These are phyloP conservation scores for Eucidaris tribuloides DNA, from an alignment of 35 echinoderm and acorn worm species.

Conservation along the genomic window DNA sequence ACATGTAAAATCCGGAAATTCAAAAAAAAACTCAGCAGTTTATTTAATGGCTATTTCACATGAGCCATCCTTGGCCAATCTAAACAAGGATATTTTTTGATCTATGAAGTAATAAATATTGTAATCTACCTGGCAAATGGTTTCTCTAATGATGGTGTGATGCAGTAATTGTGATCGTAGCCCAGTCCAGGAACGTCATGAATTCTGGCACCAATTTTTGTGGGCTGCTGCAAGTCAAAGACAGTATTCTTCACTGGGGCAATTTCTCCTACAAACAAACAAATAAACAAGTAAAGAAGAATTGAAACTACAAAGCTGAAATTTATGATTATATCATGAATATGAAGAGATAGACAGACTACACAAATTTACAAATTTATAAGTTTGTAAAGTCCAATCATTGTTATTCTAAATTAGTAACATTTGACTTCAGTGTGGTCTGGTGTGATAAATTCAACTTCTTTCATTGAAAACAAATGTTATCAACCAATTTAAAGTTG, in stretches of 20 bases:
- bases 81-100: too few species aligned
- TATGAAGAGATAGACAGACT: too few species aligned
- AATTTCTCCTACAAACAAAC: conserved; percentile 45
- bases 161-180: conserved; percentile 74
- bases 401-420: too few species aligned
- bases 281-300: not conserved
- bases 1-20: not conserved
- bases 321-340: too few species aligned
- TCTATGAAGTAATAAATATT: too few species aligned
- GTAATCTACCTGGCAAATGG: conserved; percentile 53
- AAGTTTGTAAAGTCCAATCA: too few species aligned
- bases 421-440: too few species aligned
- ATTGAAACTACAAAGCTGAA: too few species aligned
- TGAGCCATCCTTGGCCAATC: not conserved
- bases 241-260: conserved; percentile 56
- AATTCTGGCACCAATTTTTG: conserved; percentile 51
- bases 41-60: not conserved
- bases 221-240: conserved; percentile 73
- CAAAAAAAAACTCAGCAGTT: not conserved
- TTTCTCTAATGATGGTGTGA: conserved; percentile 27
- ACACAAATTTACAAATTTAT: too few species aligned
- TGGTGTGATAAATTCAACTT: too few species aligned
- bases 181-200: conserved; percentile 71
- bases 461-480: too few species aligned
- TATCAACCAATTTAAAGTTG: too few species aligned